Conservation (phyloP, 2,113 vertebrate genomes). For the Columba janthina region DNA sequence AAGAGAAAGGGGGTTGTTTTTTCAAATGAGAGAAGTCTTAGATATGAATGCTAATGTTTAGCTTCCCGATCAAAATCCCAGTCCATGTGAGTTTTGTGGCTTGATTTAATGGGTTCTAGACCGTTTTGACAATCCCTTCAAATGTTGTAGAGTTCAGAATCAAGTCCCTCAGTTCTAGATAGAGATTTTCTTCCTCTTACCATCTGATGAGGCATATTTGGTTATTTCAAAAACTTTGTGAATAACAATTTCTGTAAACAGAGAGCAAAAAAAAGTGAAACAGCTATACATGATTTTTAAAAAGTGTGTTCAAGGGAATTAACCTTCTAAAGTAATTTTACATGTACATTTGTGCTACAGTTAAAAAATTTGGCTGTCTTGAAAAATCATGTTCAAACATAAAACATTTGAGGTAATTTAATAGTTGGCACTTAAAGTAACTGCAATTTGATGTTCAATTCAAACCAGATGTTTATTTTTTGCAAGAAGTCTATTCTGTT, state of each 20-base stretch:
- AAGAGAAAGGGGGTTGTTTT: background rate
- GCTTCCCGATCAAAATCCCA: background rate
- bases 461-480: conserved; percentile 56
- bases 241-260: background rate
- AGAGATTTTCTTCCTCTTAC: background rate
- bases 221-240: background rate
- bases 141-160: background rate
- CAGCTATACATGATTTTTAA: background rate
- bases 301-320: background rate
- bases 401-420: conserved; percentile 68
- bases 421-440: conserved; percentile 62
- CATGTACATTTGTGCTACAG: background rate
- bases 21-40: background rate
- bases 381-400: conserved; percentile 52
- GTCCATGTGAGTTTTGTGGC: background rate
- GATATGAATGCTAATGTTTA: background rate
- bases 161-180: background rate
- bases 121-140: background rate
- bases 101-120: background rate
- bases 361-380: conserved; percentile 19
- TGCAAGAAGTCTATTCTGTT: conserved; percentile 43
- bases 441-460: conserved; percentile 47
- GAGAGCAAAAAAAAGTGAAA: background rate
- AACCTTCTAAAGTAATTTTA: conserved; percentile 29
- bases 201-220: background rate